These are phyloP conservation scores for Chironomus tentans DNA, from an alignment of 2,888 invertebrate genomes.

Conservation along the genomic window DNA sequence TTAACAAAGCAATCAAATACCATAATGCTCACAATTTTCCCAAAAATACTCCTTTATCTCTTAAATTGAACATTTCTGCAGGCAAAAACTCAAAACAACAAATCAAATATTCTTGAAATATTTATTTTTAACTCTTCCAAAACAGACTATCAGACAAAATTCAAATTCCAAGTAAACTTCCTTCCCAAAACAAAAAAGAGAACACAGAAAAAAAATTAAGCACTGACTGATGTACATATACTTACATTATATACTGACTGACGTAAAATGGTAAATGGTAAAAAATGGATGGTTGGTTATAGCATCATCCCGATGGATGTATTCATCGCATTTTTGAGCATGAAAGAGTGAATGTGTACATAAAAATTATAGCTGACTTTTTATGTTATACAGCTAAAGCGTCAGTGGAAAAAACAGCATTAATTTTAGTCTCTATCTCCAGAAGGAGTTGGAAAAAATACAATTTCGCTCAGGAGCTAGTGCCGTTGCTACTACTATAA, in stretches of 20 bases:
- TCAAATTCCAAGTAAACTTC: too few species aligned
- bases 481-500: not conserved
- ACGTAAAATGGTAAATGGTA: not conserved
- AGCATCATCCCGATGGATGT: constrained; percentile 6
- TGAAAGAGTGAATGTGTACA: constrained; percentile 2
- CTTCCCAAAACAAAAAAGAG: not conserved
- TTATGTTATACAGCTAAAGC: not conserved
- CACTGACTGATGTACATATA: too few species aligned
- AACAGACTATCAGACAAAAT: too few species aligned
- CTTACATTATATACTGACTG: too few species aligned
- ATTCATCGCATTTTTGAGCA: constrained; percentile 1
- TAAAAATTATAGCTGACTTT: constrained; percentile 1
- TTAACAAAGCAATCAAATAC: too few species aligned
- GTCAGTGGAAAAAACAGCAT: not conserved
- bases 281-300: not conserved
- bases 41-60: too few species aligned
- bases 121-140: too few species aligned
- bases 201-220: not conserved
- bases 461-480: not conserved
- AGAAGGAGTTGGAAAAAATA: not conserved
- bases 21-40: too few species aligned
- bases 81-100: too few species aligned
- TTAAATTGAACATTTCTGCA: too few species aligned
- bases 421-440: not conserved
- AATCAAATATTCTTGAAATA: too few species aligned